Evolutionary conservation across 2,888 invertebrate species (phyloP), one percentile per base, ranked within the genome.

Genomic region (Drosophila planitibia): DNA sequence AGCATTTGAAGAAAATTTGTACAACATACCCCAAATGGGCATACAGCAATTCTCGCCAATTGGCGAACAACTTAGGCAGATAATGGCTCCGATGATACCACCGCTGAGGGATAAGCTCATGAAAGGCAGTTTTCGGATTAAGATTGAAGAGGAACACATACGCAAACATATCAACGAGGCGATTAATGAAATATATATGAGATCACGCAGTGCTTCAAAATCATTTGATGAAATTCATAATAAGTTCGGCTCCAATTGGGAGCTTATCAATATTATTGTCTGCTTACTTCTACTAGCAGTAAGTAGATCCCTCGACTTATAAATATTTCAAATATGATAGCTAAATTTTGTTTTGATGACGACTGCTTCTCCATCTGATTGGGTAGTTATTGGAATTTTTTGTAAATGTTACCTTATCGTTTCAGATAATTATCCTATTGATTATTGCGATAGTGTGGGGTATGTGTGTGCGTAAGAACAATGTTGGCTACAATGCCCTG

Each of bases 241-340:
- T 2, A 25, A 41, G 9, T 60, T 64, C 5, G 72, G 65, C 4
- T 10, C 6, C 9, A 44, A 72, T 28, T 55, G 63, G 0, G 4
- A 41, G 19, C 0, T 37, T 4, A 22, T 41, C 25, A 96, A 97
- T 30, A 94, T 97, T 60, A 96, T 95, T 22, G 95, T 97, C 61
- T 96, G 96, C 88, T 95, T 96, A 66, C 94, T 96, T 71, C 94
- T 97, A 71, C 93, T 97, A 55, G 92, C 97, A 80, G 95, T 97
- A 78, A 88, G 85, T 79, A 3, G 19, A 19, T 19, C 4, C 1
- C 2, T 39, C 19, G 19, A 39, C 39, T 10, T 39, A 10, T 39
- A 39, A 39, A 39, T 19, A 39, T 39, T 10, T 39, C 3, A 39
- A 19, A 10, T 39, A 19, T 19, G 9, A 19, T 39, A 19, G 39